Conservation (phyloP, 2,113 vertebrate species). For the Anser cygnoides region DNA sequence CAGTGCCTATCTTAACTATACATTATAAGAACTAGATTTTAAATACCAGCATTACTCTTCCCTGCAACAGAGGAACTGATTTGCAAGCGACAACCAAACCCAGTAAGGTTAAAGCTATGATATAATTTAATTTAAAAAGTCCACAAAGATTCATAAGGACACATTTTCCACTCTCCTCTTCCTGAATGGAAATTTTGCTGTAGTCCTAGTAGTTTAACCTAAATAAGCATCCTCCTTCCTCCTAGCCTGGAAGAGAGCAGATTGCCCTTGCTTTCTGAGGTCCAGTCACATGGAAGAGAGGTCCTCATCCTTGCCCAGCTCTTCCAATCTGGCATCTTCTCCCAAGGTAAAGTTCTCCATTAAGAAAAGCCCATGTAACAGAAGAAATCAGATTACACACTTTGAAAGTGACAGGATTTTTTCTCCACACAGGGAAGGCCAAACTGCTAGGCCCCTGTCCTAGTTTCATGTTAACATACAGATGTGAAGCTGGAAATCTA, state of each 20-base stretch:
- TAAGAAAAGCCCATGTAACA: background rate
- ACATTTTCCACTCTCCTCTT: background rate
- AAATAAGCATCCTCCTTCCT: background rate
- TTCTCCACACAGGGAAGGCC: background rate
- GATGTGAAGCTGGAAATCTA: slow-evolving; percentile 1
- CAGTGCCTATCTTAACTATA: background rate
- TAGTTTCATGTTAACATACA: background rate
- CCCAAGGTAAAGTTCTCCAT: background rate
- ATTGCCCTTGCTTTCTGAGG: background rate
- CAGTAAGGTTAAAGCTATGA: background rate
- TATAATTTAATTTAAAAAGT: background rate
- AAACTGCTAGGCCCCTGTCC: background rate
- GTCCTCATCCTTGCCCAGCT: background rate
- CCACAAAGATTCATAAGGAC: rapidly evolving
- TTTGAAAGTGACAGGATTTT: background rate
- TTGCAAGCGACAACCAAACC: background rate
- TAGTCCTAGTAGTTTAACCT: background rate
- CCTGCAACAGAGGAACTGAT: background rate
- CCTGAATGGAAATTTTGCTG: background rate
- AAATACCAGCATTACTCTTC: background rate
- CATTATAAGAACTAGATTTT: background rate
- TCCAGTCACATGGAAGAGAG: background rate
- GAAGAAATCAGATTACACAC: background rate
- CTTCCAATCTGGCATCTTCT: rapidly evolving
- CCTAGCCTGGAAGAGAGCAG: rapidly evolving